These are phyloP conservation scores for Oreochromis mossambicus DNA, from an alignment of 2,797 vertebrate species.

Conservation along the genomic window DNA sequence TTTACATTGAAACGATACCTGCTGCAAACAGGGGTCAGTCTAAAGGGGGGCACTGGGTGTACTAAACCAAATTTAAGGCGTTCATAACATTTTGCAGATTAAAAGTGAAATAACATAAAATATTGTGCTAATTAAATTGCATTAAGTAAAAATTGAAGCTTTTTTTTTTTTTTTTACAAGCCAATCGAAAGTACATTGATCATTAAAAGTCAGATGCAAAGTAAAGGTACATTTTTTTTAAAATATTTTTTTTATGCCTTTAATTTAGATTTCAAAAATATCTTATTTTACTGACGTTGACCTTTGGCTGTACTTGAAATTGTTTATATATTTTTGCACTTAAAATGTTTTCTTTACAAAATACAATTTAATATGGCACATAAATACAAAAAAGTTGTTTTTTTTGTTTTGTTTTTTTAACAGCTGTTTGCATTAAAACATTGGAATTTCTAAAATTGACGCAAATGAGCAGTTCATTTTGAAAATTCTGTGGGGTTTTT, in stretches of 20 bases:
- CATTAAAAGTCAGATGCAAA: too few species aligned
- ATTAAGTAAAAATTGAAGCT: background rate
- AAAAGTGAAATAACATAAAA: background rate
- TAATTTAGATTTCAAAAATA: background rate
- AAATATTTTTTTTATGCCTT: background rate
- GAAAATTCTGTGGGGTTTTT: background rate
- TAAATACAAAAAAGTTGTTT: background rate
- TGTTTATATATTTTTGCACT: background rate
- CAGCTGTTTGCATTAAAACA: background rate
- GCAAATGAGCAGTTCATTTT: background rate
- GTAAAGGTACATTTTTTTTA: background rate
- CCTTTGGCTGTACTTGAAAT: background rate
- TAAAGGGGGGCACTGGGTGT: too few species aligned
- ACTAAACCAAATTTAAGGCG: background rate
- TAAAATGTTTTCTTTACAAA: background rate
- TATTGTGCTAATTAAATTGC: background rate
- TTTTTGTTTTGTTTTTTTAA: background rate
- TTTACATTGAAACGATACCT: background rate
- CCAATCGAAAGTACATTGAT: too few species aligned
- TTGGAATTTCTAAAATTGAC: background rate
- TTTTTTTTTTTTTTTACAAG: background rate
- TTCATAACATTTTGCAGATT: background rate
- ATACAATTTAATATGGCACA: background rate
- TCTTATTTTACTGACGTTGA: background rate
- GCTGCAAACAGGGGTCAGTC: too few species aligned